Evolutionary conservation across 2,888 invertebrate genomes (phyloP), one percentile per base, ranked within the genome.

Genomic region (Cephalotes varians): DNA sequence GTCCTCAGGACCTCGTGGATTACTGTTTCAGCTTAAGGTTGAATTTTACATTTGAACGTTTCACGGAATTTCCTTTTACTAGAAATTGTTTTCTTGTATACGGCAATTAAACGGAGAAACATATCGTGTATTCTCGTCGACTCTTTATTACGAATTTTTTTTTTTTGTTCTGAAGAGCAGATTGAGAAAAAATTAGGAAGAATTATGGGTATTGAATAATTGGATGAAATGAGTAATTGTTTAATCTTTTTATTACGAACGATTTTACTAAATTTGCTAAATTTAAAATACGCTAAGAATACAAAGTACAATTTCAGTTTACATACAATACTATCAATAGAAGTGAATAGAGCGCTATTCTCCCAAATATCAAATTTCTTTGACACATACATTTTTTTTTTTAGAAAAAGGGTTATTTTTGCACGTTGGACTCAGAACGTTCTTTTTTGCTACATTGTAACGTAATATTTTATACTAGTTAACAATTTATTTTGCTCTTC

Each of bases 331-430:
- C 3, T 34, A 49, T 49, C 60, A 49, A 62, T 25, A 25, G 51
- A 37, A n/a, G 28, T 49, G 25, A 76, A 65, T 37, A n/a, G 37
- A 65, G 64, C 76, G 25, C 34, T 65, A 31, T 34, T 34, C 12
- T 65, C 37, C 15, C 12, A 15, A 65, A 51, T 65, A 76, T 76
- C 67, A n/a, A 65, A 25, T 76, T 76, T 65, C 65, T 49, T 2
- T 28, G n/a, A 28, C 18, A 65, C 9, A 7, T 54, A 40, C 9
- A 21, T 49, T 74, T 25, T 12, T 49, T 74, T 25, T 12, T 12
- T 28, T 15, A 31, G 65, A 37, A 65, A 37, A 28, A 51, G 64
- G n/a, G 12, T 37, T 34, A 12, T 37, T 7, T 65, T 65, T 51
- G 6, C 34, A 34, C 25, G 40, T 34, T 44, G 25, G 15, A 34